Conservation (phyloP, 2,113 vertebrate genomes). For the Clarias gariepinus region DNA sequence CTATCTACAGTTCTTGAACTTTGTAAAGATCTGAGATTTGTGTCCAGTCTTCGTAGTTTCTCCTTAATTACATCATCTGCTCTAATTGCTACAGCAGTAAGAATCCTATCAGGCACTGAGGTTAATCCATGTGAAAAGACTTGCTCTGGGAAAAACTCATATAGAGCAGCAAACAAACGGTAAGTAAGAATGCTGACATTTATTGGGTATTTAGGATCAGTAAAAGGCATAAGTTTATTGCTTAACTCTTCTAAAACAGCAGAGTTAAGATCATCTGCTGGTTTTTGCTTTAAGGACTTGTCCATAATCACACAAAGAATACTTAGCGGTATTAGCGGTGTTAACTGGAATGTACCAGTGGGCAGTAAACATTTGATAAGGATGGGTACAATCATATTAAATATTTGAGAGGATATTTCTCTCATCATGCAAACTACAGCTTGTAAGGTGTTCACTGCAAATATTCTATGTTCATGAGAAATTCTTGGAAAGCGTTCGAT, state of each 20-base stretch:
- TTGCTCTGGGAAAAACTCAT: slow-evolving; percentile 3
- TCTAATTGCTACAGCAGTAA: slow-evolving; percentile 46
- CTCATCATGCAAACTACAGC: slow-evolving; percentile 49
- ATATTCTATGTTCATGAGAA: rapidly evolving
- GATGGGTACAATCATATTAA: neutral
- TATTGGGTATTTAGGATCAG: neutral
- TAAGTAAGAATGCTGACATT: slow-evolving; percentile 33
- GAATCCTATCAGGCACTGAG: slow-evolving; percentile 57
- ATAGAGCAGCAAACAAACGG: slow-evolving; percentile 16
- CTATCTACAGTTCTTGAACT: neutral
- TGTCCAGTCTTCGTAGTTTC: slow-evolving; percentile 37
- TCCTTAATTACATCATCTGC: slow-evolving; percentile 58
- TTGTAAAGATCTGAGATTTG: slow-evolving; percentile 16
- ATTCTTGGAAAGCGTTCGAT: slow-evolving; percentile 57
- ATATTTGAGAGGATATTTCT: slow-evolving; percentile 49
- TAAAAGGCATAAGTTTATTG: slow-evolving; percentile 47
- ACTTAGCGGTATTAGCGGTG: no score
- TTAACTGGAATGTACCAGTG: no score
- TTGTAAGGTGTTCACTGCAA: neutral
- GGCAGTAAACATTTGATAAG: slow-evolving; percentile 48
- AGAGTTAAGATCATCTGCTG: slow-evolving; percentile 18
- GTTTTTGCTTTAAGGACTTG: slow-evolving; percentile 51
- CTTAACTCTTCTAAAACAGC: slow-evolving; percentile 47
- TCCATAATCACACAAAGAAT: slow-evolving; percentile 58
- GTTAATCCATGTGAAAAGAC: slow-evolving; percentile 48